These are phyloP conservation scores for Eueides isabella DNA, from an alignment of 1,140 invertebrate species.

Conservation along the genomic window DNA sequence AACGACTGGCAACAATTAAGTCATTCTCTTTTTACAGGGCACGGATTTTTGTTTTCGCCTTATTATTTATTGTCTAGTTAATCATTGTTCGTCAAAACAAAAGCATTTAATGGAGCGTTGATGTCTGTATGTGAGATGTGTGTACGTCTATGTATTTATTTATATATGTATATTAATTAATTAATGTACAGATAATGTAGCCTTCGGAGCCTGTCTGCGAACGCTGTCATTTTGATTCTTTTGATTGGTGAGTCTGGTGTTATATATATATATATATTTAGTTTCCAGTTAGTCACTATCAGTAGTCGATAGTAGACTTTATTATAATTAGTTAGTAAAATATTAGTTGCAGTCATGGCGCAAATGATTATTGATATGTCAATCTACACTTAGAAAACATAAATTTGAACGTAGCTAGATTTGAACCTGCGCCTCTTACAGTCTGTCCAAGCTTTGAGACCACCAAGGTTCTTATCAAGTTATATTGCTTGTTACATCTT, in stretches of 20 bases:
- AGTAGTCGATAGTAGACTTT: too few species aligned
- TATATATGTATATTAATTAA: constrained; percentile 37
- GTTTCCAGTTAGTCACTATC: too few species aligned
- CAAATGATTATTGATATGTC: too few species aligned
- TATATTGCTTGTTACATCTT: too few species aligned
- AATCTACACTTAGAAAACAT: too few species aligned
- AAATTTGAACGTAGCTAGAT: too few species aligned
- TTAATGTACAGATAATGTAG: constrained; percentile 57
- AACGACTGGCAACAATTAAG: background rate
- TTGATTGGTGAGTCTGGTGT: constrained; percentile 62
- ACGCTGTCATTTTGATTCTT: constrained; percentile 61
- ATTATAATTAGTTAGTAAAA: too few species aligned
- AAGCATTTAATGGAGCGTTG: constrained; percentile 60
- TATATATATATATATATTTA: background rate
- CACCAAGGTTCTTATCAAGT: too few species aligned
- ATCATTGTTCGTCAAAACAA: constrained; percentile 56
- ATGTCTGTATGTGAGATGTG: constrained; percentile 32
- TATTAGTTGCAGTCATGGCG: too few species aligned
- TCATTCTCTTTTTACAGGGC: constrained; percentile 19
- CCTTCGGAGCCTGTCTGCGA: constrained; percentile 50
- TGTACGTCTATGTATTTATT: constrained; percentile 58
- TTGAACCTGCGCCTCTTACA: too few species aligned
- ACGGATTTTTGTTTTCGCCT: constrained; percentile 26
- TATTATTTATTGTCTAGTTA: constrained; percentile 58
- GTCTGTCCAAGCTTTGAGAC: too few species aligned